A percentile compares a stretch with the other conserved stretches of the same genome.
These are phyloP conservation scores for Drosophila demipolita DNA, from an alignment of 2,888 invertebrate genomes.

Conservation along the genomic window DNA sequence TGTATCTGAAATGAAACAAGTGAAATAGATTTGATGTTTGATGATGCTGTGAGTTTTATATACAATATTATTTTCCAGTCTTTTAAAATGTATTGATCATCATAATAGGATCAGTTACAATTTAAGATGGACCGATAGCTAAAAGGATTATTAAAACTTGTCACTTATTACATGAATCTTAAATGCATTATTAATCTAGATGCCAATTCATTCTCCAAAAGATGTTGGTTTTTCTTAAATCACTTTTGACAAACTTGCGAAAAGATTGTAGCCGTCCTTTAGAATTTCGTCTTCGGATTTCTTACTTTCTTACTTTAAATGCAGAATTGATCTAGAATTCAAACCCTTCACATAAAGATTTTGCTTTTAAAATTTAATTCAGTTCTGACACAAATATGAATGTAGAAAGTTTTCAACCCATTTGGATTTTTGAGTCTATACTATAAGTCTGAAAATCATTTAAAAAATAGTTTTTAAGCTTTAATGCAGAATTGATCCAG, in stretches of 20 bases:
- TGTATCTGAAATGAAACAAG: neutral
- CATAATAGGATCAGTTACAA: too few species aligned
- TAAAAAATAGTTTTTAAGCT: neutral
- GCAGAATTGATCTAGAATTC: accelerated
- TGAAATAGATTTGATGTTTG: neutral
- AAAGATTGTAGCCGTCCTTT: too few species aligned
- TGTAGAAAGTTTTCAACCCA: neutral
- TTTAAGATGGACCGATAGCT: too few species aligned
- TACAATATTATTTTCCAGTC: neutral
- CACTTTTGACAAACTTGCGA: too few species aligned
- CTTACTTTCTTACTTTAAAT: too few species aligned
- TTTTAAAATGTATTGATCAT: neutral
- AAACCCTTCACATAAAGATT: neutral
- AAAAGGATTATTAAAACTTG: neutral
- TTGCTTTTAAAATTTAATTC: neutral
- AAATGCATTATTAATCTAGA: neutral
- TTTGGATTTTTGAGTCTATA: neutral
- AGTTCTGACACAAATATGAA: neutral
- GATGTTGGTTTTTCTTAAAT: neutral
- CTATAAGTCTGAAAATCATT: neutral
- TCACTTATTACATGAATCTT: accelerated
- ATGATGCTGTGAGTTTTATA: neutral
- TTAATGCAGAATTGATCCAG: neutral
- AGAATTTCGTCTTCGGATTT: too few species aligned
- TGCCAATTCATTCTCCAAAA: neutral